phyloP scores from a whole-genome alignment of 2,797 vertebrate species.

The Forpus xanthops region DNA sequence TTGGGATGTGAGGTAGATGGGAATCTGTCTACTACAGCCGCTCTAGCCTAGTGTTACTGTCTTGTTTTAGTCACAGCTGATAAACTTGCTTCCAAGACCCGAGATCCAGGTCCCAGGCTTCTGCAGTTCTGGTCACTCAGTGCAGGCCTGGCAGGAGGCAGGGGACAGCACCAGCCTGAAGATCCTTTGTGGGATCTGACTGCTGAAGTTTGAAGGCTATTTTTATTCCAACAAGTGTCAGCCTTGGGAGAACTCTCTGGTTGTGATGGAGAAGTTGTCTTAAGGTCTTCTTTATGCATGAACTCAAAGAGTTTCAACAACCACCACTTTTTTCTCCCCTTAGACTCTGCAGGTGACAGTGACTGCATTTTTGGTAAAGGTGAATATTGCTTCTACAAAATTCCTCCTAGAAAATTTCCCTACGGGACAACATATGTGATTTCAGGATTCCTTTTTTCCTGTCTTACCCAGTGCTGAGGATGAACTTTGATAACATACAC shows the following conservation, averaged over 20 bases:
- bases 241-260: not conserved
- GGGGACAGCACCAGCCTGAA: not conserved
- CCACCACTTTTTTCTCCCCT: not conserved
- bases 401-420: not conserved
- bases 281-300: not conserved
- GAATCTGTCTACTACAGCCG: not conserved
- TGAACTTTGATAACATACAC: not conserved
- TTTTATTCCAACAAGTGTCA: not conserved
- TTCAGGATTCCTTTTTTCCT: not conserved
- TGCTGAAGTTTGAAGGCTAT: not conserved
- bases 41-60: not conserved
- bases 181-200: not conserved
- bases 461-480: not conserved
- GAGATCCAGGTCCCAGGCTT: not conserved
- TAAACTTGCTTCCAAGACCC: not conserved
- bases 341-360: not conserved
- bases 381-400: not conserved
- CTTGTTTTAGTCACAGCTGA: not conserved
- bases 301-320: not conserved
- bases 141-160: not conserved
- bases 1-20: not conserved
- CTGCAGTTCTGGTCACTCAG: not conserved
- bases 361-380: not conserved
- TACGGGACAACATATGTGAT: accelerated
- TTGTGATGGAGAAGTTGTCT: not conserved